Evolutionary conservation across 2,888 invertebrate species (phyloP).

Genomic region (Dorcus hopei): DNA sequence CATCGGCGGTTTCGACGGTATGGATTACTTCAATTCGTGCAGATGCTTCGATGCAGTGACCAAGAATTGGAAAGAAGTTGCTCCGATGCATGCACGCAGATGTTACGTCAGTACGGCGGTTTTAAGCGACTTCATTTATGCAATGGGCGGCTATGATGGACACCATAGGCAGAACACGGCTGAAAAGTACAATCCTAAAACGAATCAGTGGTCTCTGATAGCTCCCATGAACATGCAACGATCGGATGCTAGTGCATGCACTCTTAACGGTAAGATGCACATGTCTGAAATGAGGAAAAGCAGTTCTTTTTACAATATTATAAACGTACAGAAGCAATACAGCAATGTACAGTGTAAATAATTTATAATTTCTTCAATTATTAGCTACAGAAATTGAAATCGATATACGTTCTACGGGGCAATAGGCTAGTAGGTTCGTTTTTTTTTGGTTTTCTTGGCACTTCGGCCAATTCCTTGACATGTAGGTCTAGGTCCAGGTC

Average conservation of each 20-base stretch:
- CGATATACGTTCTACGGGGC: too few species aligned
- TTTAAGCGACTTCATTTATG: conserved; percentile 73
- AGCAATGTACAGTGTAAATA: too few species aligned
- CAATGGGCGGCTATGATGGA: conserved; percentile 87
- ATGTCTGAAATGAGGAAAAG: too few species aligned
- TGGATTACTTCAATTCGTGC: conserved; percentile 68
- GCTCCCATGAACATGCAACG: conserved; percentile 85
- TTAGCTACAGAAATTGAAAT: too few species aligned
- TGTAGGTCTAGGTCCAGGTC: too few species aligned
- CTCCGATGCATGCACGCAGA: conserved; percentile 86
- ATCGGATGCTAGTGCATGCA: conserved; percentile 90
- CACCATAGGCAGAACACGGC: conserved; percentile 82
- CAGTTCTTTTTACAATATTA: too few species aligned
- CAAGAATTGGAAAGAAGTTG: conserved; percentile 81
- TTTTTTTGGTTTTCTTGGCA: too few species aligned
- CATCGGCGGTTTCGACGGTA: conserved; percentile 91
- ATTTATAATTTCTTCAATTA: too few species aligned
- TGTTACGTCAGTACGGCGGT: conserved; percentile 86
- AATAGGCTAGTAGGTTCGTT: too few species aligned
- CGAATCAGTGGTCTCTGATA: conserved; percentile 86
- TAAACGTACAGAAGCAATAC: too few species aligned
- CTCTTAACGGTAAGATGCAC: conserved; percentile 62
- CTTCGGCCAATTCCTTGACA: too few species aligned
- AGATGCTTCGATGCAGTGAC: conserved; percentile 81
- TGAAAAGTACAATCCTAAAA: conserved; percentile 77